phyloP scores from a whole-genome alignment of 2,888 invertebrate species.

The Andricus quercusramuli region DNA sequence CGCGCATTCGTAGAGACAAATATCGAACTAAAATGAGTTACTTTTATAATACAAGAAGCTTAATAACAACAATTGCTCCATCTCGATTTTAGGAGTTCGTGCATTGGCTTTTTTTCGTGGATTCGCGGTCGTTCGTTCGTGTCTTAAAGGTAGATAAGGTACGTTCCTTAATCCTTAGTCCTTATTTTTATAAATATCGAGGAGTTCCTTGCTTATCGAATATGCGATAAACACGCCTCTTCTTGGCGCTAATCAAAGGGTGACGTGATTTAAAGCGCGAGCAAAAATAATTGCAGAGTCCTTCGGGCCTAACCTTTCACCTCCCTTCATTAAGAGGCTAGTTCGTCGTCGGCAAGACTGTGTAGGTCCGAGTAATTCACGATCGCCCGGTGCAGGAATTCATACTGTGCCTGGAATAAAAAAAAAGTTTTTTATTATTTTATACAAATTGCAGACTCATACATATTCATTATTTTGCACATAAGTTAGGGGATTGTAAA shows the following conservation, averaged over 20 bases:
- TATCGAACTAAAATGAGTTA: slow-evolving; percentile 24
- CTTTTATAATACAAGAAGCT: slow-evolving; percentile 36
- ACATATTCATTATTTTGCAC: too few species aligned
- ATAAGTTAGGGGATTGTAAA: too few species aligned
- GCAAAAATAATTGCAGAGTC: slow-evolving; percentile 41
- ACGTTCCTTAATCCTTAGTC: slow-evolving; percentile 10
- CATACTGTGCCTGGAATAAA: slow-evolving; percentile 90
- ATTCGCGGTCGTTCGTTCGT: background rate
- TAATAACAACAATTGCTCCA: slow-evolving; percentile 12
- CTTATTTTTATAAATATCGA: background rate
- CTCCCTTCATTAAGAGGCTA: slow-evolving; percentile 70
- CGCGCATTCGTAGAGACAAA: slow-evolving; percentile 18
- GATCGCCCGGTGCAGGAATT: slow-evolving; percentile 95
- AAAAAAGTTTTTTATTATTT: background rate
- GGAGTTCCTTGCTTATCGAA: slow-evolving; percentile 6
- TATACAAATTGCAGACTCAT: too few species aligned
- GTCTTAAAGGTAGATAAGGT: background rate
- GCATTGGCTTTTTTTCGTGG: background rate
- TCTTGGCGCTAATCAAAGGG: slow-evolving; percentile 4
- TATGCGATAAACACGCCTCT: background rate
- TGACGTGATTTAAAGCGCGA: slow-evolving; percentile 17
- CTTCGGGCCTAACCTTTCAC: slow-evolving; percentile 36
- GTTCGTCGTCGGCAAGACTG: slow-evolving; percentile 83
- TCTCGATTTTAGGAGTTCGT: slow-evolving; percentile 1
- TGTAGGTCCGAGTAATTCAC: slow-evolving; percentile 93